These are phyloP conservation scores for Grapholita molesta DNA, from an alignment of 1,140 invertebrate species.

Conservation along the genomic window DNA sequence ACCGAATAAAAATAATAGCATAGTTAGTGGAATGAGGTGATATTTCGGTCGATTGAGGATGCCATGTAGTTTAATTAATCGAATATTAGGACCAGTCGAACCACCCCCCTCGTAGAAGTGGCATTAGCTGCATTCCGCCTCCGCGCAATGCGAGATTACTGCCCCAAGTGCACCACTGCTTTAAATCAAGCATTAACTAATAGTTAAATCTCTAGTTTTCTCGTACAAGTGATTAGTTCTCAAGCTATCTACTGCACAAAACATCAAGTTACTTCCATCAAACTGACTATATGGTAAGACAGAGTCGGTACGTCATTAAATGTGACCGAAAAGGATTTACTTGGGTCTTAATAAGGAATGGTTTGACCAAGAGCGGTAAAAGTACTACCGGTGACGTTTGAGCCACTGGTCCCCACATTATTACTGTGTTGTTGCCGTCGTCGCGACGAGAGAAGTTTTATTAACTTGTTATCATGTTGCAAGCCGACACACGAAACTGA, in stretches of 20 bases:
- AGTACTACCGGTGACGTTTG: constrained; percentile 23
- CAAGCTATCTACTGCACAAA: constrained; percentile 36
- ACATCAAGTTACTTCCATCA: constrained; percentile 51
- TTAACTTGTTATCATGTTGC: neutral
- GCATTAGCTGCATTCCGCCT: neutral
- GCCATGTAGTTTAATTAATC: neutral
- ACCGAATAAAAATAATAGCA: neutral
- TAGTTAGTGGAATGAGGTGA: neutral
- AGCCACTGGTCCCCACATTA: neutral
- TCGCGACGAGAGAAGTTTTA: neutral
- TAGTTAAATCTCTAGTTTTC: constrained; percentile 5
- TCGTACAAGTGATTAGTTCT: constrained; percentile 17
- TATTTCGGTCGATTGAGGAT: neutral
- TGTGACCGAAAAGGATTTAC: constrained; percentile 60
- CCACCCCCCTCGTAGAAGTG: neutral
- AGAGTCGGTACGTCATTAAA: constrained; percentile 55
- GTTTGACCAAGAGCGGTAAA: constrained; percentile 42
- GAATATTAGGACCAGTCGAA: neutral
- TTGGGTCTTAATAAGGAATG: constrained; percentile 50
- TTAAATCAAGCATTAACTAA: constrained; percentile 9
- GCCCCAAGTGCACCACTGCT: constrained; percentile 7
- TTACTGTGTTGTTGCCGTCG: constrained; percentile 15
- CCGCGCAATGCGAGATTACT: neutral
- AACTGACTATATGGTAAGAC: constrained; percentile 48
- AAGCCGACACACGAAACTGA: neutral